phyloP scores from a whole-genome alignment of 1,140 invertebrate genomes.

The Nylanderia fulva region DNA sequence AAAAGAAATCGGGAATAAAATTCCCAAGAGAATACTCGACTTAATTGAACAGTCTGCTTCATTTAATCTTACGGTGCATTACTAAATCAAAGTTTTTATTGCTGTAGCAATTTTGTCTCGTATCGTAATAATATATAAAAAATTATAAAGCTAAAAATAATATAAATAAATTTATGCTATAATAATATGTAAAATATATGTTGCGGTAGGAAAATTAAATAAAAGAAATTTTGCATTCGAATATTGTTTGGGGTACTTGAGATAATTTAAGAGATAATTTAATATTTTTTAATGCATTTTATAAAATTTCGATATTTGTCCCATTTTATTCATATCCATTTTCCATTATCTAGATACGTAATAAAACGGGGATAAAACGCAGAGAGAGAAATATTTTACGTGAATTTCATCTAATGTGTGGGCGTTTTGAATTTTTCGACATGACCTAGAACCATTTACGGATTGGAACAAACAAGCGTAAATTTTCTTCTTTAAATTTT shows the following conservation, averaged over 20 bases:
- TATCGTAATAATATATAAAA: neutral
- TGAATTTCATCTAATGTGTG: neutral
- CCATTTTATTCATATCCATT: neutral
- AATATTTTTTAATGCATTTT: neutral
- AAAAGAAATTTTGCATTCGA: neutral
- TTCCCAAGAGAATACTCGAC: neutral
- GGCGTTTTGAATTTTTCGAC: slow-evolving; percentile 3
- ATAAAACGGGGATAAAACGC: neutral
- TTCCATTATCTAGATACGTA: neutral
- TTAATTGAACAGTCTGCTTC: neutral
- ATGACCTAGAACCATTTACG: slow-evolving; percentile 45
- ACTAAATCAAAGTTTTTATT: neutral
- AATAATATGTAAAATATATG: neutral
- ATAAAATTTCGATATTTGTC: neutral
- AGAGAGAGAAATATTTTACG: slow-evolving; percentile 18
- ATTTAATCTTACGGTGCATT: neutral
- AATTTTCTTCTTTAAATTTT: slow-evolving; percentile 61
- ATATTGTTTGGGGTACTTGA: neutral
- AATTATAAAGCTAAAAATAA: neutral
- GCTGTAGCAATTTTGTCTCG: neutral
- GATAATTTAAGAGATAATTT: neutral
- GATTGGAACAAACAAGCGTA: slow-evolving; percentile 55
- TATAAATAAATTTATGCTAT: neutral
- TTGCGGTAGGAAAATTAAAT: neutral
- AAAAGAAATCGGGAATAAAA: neutral